Percentiles rank a stretch among this genome's conserved stretches.
phyloP scores from a whole-genome alignment of 2,888 invertebrate species.

The Parnassius mnemosyne region DNA sequence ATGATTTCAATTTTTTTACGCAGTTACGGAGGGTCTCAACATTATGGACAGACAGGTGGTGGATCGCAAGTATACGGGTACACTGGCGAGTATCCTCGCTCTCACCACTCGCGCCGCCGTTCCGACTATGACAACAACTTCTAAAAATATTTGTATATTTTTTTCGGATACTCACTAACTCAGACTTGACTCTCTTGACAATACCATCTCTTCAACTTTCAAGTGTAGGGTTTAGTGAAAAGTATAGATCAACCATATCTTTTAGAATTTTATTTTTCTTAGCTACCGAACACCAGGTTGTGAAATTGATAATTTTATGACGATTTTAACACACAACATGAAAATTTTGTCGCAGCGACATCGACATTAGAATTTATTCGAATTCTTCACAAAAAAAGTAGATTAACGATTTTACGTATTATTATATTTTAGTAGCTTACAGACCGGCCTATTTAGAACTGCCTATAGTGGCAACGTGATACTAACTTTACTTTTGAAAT shows the following conservation, averaged over 20 bases:
- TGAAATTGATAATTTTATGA: slow-evolving; percentile 61
- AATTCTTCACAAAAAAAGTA: slow-evolving; percentile 28
- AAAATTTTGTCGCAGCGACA: slow-evolving; percentile 26
- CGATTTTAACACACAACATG: slow-evolving; percentile 24
- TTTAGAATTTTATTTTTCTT: slow-evolving; percentile 37
- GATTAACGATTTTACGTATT: slow-evolving; percentile 52
- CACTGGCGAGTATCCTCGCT: slow-evolving; percentile 73
- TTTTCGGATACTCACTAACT: slow-evolving; percentile 27
- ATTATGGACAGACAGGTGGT: slow-evolving; percentile 85
- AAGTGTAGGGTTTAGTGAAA: slow-evolving; percentile 49
- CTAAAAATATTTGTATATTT: slow-evolving; percentile 62
- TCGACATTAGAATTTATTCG: slow-evolving; percentile 50
- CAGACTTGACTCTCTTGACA: slow-evolving; percentile 56
- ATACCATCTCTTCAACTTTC: slow-evolving; percentile 67
- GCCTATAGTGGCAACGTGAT: slow-evolving; percentile 59
- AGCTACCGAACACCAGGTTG: slow-evolving; percentile 57
- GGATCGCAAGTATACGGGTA: slow-evolving; percentile 80
- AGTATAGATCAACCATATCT: slow-evolving; percentile 45
- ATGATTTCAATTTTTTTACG: neutral
- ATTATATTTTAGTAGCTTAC: slow-evolving; percentile 61
- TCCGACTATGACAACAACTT: slow-evolving; percentile 91
- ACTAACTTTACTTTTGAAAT: slow-evolving; percentile 46
- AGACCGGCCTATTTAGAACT: slow-evolving; percentile 72
- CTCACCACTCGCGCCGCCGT: slow-evolving; percentile 82
- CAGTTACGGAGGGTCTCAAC: slow-evolving; percentile 80